Conservation (phyloP, 2,888 invertebrate species). For the Alviniconcha strummeri region DNA sequence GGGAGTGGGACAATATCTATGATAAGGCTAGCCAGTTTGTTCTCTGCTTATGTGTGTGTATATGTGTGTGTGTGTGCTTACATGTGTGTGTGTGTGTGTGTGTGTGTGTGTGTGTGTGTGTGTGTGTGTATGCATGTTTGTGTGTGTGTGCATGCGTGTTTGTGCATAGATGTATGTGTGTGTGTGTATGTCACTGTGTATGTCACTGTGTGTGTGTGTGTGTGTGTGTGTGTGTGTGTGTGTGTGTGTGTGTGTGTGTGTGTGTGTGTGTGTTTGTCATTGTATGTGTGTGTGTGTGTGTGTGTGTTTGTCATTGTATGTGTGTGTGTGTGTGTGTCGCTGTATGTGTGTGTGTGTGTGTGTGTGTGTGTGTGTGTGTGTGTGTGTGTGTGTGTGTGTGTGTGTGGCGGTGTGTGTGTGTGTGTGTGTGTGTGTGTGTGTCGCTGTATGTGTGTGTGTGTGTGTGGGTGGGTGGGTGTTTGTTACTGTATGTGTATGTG, state of each 20-base stretch:
- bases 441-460: not conserved
- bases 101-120: not conserved
- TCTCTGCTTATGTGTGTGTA: not conserved
- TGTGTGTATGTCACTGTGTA: not conserved
- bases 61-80: not conserved
- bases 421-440: not conserved
- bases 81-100: not conserved
- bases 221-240: not conserved
- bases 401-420: not conserved
- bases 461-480: too few species aligned
- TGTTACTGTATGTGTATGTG: not conserved
- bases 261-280: not conserved
- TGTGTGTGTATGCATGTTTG: not conserved
- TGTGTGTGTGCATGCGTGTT: not conserved
- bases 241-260: slow-evolving; percentile 9
- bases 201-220: not conserved
- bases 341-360: not conserved
- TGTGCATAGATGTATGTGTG: not conserved
- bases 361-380: not conserved
- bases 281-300: not conserved
- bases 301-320: not conserved
- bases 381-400: not conserved
- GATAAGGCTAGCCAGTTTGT: not conserved
- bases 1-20: not conserved
- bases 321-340: not conserved